Evolutionary conservation across 2,797 vertebrate species (phyloP), one percentile per base, ranked within the genome.

Genomic region (Lateolabrax maculatus): DNA sequence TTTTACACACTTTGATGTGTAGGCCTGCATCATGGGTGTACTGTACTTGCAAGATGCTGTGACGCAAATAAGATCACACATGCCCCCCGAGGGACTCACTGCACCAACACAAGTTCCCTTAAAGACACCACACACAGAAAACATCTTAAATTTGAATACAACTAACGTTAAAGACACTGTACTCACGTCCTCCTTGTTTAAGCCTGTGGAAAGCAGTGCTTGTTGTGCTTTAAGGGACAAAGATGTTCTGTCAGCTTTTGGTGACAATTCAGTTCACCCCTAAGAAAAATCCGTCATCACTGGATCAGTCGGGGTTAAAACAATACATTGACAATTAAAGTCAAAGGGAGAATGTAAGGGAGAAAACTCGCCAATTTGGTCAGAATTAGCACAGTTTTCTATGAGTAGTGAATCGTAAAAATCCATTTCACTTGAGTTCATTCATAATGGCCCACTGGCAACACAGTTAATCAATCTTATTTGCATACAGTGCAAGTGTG

Each of bases 21-120:
- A 1, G 64, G 9, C 81, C 67, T 67, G 68, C 23, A 6, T 85
- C 72, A 52, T 48, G 81, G 39, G 48, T 62, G 29, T 44, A 70
- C 60, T 80, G 63, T 74, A 75, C 74, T 75, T 71, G 63, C 52
- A 46, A 77, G 85, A 83, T 65, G 57, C 79, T 52, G 71, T 88
- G 87, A 89, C 52, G 71, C 78, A 85, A 86, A 86, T 74, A 65
- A 75, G 56, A 85, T 89, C 83, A 75, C 84, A 82, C 82, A 56
- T 52, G 36, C 23, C 23, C 78, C 75, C 88, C 19, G 64, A 34
- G 86, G 83, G 85, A 87, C 46, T 72, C 51, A 9, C 72, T 71
- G 77, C 78, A 67, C 67, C 75, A 71, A 21, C 61, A 73, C 73
- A 60, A 65, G 65, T 69, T 75, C 39, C 65, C 29, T 87, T 84